A percentile compares a stretch with the other conserved stretches of the same genome.
Evolutionary conservation across 2,113 vertebrate species (phyloP).

Genomic region (Dasypus novemcinctus): DNA sequence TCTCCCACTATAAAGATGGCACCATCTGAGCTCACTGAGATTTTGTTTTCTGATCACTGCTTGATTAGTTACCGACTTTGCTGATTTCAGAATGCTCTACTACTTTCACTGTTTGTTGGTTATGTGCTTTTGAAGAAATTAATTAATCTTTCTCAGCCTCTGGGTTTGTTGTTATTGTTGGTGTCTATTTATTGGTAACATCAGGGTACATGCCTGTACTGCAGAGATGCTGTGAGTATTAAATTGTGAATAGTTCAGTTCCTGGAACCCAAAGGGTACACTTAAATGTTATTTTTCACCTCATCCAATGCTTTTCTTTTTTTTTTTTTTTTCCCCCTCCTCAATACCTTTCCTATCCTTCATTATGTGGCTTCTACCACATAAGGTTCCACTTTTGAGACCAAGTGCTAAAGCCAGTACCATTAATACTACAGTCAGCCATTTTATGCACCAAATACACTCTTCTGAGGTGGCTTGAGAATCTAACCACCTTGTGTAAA

Average conservation of each 20-base stretch:
- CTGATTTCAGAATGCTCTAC: not conserved
- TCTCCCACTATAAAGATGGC: not conserved
- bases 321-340: not conserved
- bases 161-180: not conserved
- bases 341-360: not conserved
- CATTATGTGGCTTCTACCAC: not conserved
- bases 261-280: not conserved
- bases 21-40: not conserved
- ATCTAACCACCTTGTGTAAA: slow-evolving; percentile 10
- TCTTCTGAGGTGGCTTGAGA: not conserved
- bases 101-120: not conserved
- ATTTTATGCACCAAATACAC: not conserved
- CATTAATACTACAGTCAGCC: not conserved
- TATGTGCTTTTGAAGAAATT: not conserved
- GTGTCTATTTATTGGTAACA: not conserved
- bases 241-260: not conserved
- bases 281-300: not conserved
- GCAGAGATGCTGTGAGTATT: not conserved
- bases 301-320: not conserved
- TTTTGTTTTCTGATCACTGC: not conserved
- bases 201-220: not conserved
- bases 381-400: not conserved
- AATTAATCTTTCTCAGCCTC: not conserved
- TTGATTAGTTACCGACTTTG: not conserved
- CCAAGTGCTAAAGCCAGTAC: not conserved